Base-by-base conservation (phyloP, 2,888 invertebrate genomes). In the Dolichopus griseipennis region DNA sequence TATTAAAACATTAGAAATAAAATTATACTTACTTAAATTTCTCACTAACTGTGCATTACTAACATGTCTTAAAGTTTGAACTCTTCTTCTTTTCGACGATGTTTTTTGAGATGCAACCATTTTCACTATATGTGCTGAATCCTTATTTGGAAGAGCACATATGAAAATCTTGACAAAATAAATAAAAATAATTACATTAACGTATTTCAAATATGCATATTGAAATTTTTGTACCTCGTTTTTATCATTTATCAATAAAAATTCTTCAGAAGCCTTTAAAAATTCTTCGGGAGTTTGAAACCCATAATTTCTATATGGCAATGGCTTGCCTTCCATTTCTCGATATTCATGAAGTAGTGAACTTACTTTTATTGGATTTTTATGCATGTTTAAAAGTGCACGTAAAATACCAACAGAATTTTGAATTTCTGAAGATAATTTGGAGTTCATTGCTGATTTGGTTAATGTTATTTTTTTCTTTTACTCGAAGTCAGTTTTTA, bases 221-320 rank as follows among this genome's bases (percentile, higher is more conserved):
- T n/a, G n/a, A n/a, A n/a, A n/a, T n/a, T n/a, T n/a, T n/a, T 62
- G 73, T 73, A 84, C 82, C 70, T 86, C 85, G 2, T 85, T 85
- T 75, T 84, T 77, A 12, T 76, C 83, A 27, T 75, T 76, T 72
- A 82, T 81, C 20, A 81, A 81, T 10, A 84, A 79, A 73, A 83
- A 84, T 74, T 88, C 83, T 37, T 85, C 84, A 15, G 87, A 85
- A 21, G 85, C 83, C 71, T 83, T 83, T 52, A 90, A 81, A 70
- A 91, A 83, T 61, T 86, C 85, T 69, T 87, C 85, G 8, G 90
- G 78, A 12, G 81, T 80, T 61, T 79, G 74, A 78, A 83, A 89
- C 6, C 90, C 90, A 68, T 88, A 79, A 72, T 83, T 82, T 69
- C 78, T 81, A 74, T 80, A 90, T 8, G 90, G 90, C 73, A 91